Conservation (phyloP, 2,888 invertebrate genomes). For the Drosophila robusta region DNA sequence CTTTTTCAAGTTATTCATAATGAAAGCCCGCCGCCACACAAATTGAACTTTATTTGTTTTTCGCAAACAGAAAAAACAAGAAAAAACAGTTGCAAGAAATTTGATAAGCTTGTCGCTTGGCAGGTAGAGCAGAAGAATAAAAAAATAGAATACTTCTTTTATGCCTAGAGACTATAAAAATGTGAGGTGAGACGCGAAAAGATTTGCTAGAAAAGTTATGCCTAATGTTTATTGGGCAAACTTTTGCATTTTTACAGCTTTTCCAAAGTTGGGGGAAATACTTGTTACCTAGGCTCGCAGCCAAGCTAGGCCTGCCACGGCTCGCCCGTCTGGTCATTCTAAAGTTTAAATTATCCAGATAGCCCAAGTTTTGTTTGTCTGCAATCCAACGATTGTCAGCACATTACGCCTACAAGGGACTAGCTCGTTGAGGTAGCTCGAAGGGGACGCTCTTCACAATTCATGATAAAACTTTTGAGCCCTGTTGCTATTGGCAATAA, state of each 20-base stretch:
- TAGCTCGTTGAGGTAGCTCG: neutral
- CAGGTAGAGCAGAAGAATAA: constrained; percentile 32
- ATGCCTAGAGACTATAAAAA: constrained; percentile 51
- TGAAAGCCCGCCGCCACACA: constrained; percentile 36
- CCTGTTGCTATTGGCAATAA: constrained; percentile 60
- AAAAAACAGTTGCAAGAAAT: constrained; percentile 43
- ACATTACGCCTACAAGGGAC: constrained; percentile 56
- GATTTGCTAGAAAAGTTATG: constrained; percentile 60
- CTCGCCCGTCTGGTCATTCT: constrained; percentile 60
- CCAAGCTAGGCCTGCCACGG: neutral
- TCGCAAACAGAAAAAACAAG: neutral
- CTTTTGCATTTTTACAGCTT: constrained; percentile 77
- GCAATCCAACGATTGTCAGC: constrained; percentile 71
- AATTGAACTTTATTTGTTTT: constrained; percentile 60
- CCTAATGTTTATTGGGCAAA: constrained; percentile 78
- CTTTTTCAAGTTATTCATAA: constrained; percentile 35
- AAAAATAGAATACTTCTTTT: constrained; percentile 42
- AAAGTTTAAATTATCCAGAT: constrained; percentile 74
- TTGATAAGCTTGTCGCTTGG: constrained; percentile 73
- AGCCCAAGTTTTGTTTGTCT: constrained; percentile 43
- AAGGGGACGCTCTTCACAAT: constrained; percentile 24
- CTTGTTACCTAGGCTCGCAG: constrained; percentile 51
- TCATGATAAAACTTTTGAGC: constrained; percentile 56
- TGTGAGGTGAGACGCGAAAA: constrained; percentile 60
- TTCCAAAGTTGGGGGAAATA: constrained; percentile 55